Base-by-base conservation (phyloP, 2,888 invertebrate species). In the Trissolcus japonicus region DNA sequence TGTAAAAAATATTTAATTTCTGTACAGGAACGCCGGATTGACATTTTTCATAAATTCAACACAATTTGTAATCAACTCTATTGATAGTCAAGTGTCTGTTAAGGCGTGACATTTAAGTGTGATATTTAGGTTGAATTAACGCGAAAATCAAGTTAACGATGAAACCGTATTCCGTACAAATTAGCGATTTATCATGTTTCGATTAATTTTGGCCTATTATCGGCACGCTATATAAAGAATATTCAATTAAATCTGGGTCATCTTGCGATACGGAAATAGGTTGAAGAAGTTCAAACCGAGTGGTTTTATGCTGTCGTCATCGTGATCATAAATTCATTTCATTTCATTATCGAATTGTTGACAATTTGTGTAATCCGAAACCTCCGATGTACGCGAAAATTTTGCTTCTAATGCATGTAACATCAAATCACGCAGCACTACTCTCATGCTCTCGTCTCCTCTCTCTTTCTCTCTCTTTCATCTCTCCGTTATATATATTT, bases 141-240 rank as follows among this genome's bases (percentile, higher is more conserved):
- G 21, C 29, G 29, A 13, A 35, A 54, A 11, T 29, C 7, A 46
- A 16, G 29, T 25, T 29, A 25, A 6, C 16, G 11, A 11, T 13
- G 63, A 46, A 65, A 35, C 35, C 48, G 55, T 21, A 67, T 55
- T 59, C 41, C 19, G 43, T 51, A 51, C 51, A 67, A 67, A 57
- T 59, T 57, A 57, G 57, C 40, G 19, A 50, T 59, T 67, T 41
- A 57, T 57, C 48, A 25, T 43, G 14, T 59, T 57, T 59, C 41
- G 41, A 67, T 55, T 57, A 50, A 57, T 66, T 66, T 57, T 40
- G 57, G 56, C 55, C 19, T 66, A 57, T 66, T 57, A 56, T 56
- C 14, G 50, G 50, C 41, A 46, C 41, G 25, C 19, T 66, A 57
- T 35, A 35, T 35, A 35, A 51, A 59, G 51, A 59, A 67, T 59